Base-by-base conservation (phyloP, 2,888 invertebrate genomes). In the Cyclophora punctaria region DNA sequence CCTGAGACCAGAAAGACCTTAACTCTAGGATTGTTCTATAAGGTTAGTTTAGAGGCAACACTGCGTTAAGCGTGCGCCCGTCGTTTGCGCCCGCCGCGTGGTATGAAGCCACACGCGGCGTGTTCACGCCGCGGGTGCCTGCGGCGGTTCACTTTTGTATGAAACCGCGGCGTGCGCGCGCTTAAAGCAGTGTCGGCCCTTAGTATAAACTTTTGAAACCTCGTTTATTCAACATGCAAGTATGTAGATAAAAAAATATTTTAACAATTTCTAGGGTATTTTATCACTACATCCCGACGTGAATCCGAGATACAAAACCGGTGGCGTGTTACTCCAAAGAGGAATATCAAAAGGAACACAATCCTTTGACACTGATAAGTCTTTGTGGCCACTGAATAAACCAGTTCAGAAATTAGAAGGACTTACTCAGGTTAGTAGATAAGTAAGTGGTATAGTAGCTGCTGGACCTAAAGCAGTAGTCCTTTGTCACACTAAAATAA, bases 21-120 rank as follows among this genome's bases (percentile, higher is more conserved):
- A 5, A 94, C 96, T 0, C 84, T 93, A 50, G 90, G 93, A 3
- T 80, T 97, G n/a, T 93, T 96, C 68, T 97, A 96, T 75, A 96
- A 96, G 90, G 94, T 93, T 73, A 63, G 55, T 50, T 43, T 35
- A 44, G n/a, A n/a, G n/a, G n/a, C n/a, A n/a, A n/a, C n/a, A n/a
- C n/a, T n/a, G n/a, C n/a, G n/a, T n/a, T n/a, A n/a, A n/a, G n/a
- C n/a, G n/a, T n/a, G n/a, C n/a, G n/a, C n/a, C n/a, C n/a, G n/a
- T n/a, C n/a, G n/a, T n/a, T n/a, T n/a, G n/a, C n/a, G n/a, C n/a
- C n/a, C n/a, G n/a, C n/a, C n/a, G n/a, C n/a, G n/a, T n/a, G n/a
- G n/a, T n/a, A n/a, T n/a, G n/a, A n/a, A n/a, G n/a, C n/a, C n/a
- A n/a, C n/a, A n/a, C n/a, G n/a, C n/a, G n/a, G n/a, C n/a, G n/a